These are phyloP conservation scores for Galaxias olidus DNA, from an alignment of 2,797 vertebrate genomes.

Conservation along the genomic window DNA sequence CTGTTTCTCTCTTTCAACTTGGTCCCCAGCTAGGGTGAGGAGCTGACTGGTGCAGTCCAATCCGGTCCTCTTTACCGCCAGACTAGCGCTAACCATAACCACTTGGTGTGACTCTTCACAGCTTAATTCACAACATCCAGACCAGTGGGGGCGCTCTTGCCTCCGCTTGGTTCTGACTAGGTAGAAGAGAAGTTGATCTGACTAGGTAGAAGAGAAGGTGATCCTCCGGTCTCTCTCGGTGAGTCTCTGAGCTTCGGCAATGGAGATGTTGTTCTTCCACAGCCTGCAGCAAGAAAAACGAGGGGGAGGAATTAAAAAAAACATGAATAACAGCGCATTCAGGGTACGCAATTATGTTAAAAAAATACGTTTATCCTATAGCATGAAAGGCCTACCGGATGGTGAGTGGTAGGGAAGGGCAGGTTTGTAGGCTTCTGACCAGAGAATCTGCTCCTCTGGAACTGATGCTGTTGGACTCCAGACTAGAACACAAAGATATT, in stretches of 20 bases:
- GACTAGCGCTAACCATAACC: too few species aligned
- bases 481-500: slow-evolving; percentile 62
- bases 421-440: slow-evolving; percentile 65
- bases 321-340: neutral
- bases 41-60: too few species aligned
- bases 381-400: neutral
- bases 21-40: too few species aligned
- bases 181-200: neutral
- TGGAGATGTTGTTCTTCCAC: slow-evolving; percentile 80
- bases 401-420: slow-evolving; percentile 54
- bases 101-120: too few species aligned
- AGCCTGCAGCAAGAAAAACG: slow-evolving; percentile 66
- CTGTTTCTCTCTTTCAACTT: too few species aligned
- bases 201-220: slow-evolving; percentile 77
- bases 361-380: too few species aligned
- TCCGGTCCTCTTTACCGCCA: too few species aligned
- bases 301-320: neutral
- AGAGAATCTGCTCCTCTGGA: slow-evolving; percentile 72
- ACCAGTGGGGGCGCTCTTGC: too few species aligned
- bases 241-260: slow-evolving; percentile 46
- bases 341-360: neutral
- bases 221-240: slow-evolving; percentile 76
- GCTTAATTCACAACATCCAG: too few species aligned
- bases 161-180: too few species aligned
- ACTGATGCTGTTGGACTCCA: slow-evolving; percentile 84